phyloP scores from a whole-genome alignment of 2,113 vertebrate genomes.

The Aptenodytes patagonicus region DNA sequence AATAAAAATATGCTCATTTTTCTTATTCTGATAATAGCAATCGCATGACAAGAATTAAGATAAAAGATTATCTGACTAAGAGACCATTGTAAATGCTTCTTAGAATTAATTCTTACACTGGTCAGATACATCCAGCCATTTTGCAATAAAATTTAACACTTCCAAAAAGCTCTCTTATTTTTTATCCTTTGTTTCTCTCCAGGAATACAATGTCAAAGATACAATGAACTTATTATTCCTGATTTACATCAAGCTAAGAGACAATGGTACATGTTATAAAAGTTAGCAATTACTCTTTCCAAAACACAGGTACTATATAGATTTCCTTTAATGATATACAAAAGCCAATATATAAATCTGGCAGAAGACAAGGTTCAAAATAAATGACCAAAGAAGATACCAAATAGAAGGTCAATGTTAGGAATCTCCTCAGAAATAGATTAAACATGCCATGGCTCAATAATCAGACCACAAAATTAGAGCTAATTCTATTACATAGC shows the following conservation, averaged over 20 bases:
- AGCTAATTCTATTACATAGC: background rate
- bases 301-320: background rate
- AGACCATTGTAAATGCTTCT: background rate
- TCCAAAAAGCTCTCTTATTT: background rate
- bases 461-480: background rate
- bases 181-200: background rate
- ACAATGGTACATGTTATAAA: background rate
- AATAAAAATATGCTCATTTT: background rate
- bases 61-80: background rate
- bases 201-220: background rate
- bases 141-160: background rate
- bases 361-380: background rate
- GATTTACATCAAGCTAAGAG: background rate
- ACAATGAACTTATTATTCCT: background rate
- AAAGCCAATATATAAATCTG: background rate
- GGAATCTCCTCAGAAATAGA: background rate
- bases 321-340: background rate
- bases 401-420: background rate
- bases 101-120: background rate
- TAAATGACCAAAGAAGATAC: background rate
- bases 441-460: background rate
- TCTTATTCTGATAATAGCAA: background rate
- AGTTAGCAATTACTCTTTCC: background rate
- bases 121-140: background rate
- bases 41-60: background rate